phyloP scores from a whole-genome alignment of 2,888 invertebrate species.

The Timandra comae region DNA sequence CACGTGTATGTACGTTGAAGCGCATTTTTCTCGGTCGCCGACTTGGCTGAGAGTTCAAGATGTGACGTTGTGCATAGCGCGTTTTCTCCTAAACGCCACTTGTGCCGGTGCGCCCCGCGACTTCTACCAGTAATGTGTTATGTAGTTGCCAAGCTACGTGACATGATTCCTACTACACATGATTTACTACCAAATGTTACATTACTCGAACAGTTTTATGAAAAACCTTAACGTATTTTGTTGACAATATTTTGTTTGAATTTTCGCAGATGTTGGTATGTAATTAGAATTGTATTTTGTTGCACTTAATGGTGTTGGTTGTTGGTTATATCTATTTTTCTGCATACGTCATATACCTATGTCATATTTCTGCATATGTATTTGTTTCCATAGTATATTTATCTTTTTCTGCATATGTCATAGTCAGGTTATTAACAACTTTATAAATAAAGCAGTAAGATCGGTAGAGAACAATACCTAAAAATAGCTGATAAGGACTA shows the following conservation, averaged over 20 bases:
- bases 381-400: no score
- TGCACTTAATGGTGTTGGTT: not conserved
- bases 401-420: no score
- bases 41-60: slow-evolving; percentile 19
- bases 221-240: slow-evolving; percentile 3
- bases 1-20: slow-evolving; percentile 13
- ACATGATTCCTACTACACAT: slow-evolving; percentile 22
- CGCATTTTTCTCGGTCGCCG: slow-evolving; percentile 19
- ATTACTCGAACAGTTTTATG: slow-evolving; percentile 8
- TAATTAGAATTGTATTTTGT: not conserved
- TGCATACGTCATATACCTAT: no score
- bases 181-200: slow-evolving; percentile 12
- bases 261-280: not conserved
- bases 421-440: no score
- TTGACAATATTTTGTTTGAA: not conserved
- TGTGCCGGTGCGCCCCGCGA: slow-evolving; percentile 20
- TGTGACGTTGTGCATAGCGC: slow-evolving; percentile 19
- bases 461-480: no score
- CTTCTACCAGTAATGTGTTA: slow-evolving; percentile 17
- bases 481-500: no score
- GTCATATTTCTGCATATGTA: no score
- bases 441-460: no score
- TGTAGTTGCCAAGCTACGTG: slow-evolving; percentile 19
- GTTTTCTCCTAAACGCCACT: slow-evolving; percentile 27
- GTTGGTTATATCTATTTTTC: no score